Evolutionary conservation across 1,140 invertebrate genomes (phyloP).

Genomic region (Trichonephila inaurata): DNA sequence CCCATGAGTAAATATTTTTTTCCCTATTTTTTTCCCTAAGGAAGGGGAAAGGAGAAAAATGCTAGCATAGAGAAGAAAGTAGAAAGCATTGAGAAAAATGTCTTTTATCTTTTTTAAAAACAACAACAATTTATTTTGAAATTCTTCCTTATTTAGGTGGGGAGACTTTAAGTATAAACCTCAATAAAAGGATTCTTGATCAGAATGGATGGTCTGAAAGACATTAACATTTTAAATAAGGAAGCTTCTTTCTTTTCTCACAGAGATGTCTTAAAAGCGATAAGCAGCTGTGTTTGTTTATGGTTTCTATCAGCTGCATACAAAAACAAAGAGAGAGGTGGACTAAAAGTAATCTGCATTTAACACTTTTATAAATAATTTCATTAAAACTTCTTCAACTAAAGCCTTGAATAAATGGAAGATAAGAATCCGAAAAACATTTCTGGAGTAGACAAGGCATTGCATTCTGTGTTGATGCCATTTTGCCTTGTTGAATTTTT

Average conservation of each 20-base stretch:
- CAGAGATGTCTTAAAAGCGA: not conserved
- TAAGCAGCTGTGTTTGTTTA: slow-evolving; percentile 59
- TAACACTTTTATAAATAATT: slow-evolving; percentile 11
- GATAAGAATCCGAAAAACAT: slow-evolving; percentile 3
- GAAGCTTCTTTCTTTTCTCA: not conserved
- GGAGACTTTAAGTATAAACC: not conserved
- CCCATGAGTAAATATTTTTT: slow-evolving; percentile 53
- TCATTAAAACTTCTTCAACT: slow-evolving; percentile 30
- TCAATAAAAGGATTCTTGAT: slow-evolving; percentile 50
- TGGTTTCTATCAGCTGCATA: not conserved
- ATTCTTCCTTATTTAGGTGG: not conserved
- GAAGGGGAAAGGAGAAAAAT: not conserved
- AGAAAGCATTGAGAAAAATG: not conserved
- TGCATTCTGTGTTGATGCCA: not conserved
- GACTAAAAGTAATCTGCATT: slow-evolving; percentile 12
- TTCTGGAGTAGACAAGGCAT: not conserved
- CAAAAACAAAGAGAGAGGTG: not conserved
- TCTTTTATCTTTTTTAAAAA: slow-evolving; percentile 11
- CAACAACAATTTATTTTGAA: not conserved
- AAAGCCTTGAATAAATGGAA: slow-evolving; percentile 3
- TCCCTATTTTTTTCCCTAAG: not conserved
- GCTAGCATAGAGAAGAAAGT: not conserved
- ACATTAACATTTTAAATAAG: slow-evolving; percentile 64
- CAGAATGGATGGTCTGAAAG: slow-evolving; percentile 11
- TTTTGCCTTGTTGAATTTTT: not conserved